Evolutionary conservation across 1,140 invertebrate genomes (phyloP).

Genomic region (Dendrolimus punctatus): DNA sequence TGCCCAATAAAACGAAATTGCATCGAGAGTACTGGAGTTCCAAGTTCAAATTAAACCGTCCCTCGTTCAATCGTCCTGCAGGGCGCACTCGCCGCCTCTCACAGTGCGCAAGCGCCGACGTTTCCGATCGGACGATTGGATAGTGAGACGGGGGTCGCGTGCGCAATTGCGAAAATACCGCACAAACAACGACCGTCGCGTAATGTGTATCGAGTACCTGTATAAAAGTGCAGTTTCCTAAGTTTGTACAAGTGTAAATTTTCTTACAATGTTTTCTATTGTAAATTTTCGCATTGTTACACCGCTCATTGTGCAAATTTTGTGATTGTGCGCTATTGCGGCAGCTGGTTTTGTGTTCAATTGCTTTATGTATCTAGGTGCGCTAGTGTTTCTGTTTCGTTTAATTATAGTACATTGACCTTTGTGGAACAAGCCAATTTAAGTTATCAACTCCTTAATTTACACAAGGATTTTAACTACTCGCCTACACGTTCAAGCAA

Average conservation of each 20-base stretch:
- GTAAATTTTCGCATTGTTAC: background rate
- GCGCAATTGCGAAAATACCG: slow-evolving; percentile 26
- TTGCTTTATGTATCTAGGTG: slow-evolving; percentile 16
- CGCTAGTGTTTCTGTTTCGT: slow-evolving; percentile 9
- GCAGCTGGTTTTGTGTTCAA: slow-evolving; percentile 18
- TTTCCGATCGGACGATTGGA: slow-evolving; percentile 42
- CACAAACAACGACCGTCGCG: slow-evolving; percentile 20
- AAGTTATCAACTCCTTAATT: too few species aligned
- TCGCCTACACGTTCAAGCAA: too few species aligned
- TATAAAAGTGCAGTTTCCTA: background rate
- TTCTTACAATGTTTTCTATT: too few species aligned
- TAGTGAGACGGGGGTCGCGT: slow-evolving; percentile 19
- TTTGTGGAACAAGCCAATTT: slow-evolving; percentile 8
- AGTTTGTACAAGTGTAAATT: too few species aligned
- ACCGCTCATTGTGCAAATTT: slow-evolving; percentile 10
- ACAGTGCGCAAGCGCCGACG: slow-evolving; percentile 49
- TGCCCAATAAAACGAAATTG: slow-evolving; percentile 38
- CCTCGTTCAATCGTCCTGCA: slow-evolving; percentile 31
- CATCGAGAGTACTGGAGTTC: slow-evolving; percentile 30
- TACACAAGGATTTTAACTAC: too few species aligned
- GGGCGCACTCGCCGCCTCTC: slow-evolving; percentile 23
- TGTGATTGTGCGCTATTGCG: slow-evolving; percentile 21
- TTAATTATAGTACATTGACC: slow-evolving; percentile 23
- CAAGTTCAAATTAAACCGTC: slow-evolving; percentile 41
- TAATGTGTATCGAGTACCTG: slow-evolving; percentile 8